Evolutionary conservation across 2,888 invertebrate species (phyloP).

Genomic region (Pterostichus niger): DNA sequence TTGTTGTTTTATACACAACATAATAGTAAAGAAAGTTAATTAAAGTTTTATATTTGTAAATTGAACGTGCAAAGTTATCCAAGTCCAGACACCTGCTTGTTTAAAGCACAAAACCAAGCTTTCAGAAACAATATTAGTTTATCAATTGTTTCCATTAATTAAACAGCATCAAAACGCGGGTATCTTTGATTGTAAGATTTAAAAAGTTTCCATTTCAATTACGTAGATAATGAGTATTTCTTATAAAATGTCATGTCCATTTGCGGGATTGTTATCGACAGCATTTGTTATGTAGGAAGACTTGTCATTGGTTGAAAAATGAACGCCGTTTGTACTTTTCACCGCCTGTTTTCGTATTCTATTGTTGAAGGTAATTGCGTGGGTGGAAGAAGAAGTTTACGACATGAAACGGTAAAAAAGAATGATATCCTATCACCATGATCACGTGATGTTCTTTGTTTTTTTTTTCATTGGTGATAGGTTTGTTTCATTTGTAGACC

Average conservation of each 20-base stretch:
- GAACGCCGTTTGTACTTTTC: conserved; percentile 50
- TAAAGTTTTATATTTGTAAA: too few species aligned
- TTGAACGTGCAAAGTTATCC: too few species aligned
- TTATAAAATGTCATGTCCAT: conserved; percentile 44
- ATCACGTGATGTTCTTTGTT: conserved; percentile 13
- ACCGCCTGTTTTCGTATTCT: conserved; percentile 46
- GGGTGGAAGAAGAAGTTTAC: conserved; percentile 24
- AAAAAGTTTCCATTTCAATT: conserved; percentile 27
- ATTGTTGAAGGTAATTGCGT: conserved; percentile 16
- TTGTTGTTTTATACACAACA: too few species aligned
- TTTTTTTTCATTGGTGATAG: neutral
- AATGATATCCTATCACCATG: neutral
- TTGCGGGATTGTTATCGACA: conserved; percentile 37
- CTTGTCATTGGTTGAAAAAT: conserved; percentile 50
- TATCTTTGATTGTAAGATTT: neutral
- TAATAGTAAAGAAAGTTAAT: too few species aligned
- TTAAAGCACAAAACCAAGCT: too few species aligned
- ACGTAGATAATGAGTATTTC: conserved; percentile 6
- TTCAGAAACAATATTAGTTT: too few species aligned
- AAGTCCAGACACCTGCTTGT: too few species aligned
- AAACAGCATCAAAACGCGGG: neutral
- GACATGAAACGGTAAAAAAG: conserved; percentile 3
- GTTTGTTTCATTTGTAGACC: conserved; percentile 12
- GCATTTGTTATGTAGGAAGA: conserved; percentile 22
- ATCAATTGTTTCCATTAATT: neutral